Percentiles rank a stretch among this genome's conserved stretches.
These are phyloP conservation scores for Pammene fasciana DNA, from an alignment of 2,888 invertebrate genomes.

Conservation along the genomic window DNA sequence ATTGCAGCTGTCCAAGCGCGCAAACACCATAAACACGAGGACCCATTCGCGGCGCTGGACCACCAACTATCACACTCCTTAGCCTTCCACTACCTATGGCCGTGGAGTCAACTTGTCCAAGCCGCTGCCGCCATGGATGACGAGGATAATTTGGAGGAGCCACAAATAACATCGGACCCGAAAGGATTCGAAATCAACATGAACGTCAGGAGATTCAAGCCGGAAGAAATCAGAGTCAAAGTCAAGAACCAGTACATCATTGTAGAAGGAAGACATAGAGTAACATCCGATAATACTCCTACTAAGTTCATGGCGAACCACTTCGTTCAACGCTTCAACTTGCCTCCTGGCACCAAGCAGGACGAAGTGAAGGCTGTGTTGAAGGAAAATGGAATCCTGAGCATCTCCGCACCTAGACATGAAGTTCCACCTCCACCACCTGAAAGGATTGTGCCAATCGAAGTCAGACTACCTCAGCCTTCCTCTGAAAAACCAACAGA, in stretches of 20 bases:
- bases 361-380: conserved; percentile 73
- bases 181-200: conserved; percentile 67
- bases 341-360: conserved; percentile 69
- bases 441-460: conserved; percentile 71
- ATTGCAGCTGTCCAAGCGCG: conserved; percentile 60
- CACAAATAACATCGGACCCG: conserved; percentile 67
- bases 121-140: conserved; percentile 66
- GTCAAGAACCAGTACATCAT: conserved; percentile 73
- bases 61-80: conserved; percentile 68
- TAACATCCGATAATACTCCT: conserved; percentile 59
- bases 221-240: conserved; percentile 71
- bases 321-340: conserved; percentile 71
- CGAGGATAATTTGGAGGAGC: conserved; percentile 67
- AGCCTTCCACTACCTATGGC: conserved; percentile 73
- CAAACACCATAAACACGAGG: conserved; percentile 55
- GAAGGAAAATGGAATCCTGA: conserved; percentile 66
- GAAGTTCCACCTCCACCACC: conserved; percentile 72
- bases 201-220: conserved; percentile 69
- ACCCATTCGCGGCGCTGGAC: conserved; percentile 70
- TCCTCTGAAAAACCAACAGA: conserved; percentile 51
- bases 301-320: conserved; percentile 69
- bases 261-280: conserved; percentile 71
- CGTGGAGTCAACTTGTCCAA: conserved; percentile 72
- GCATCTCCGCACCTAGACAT: conserved; percentile 70
- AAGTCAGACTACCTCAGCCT: conserved; percentile 59